Evolutionary conservation across 2,888 invertebrate genomes (phyloP), one percentile per base, ranked within the genome.

Genomic region (Epiperipatus broadwayi): DNA sequence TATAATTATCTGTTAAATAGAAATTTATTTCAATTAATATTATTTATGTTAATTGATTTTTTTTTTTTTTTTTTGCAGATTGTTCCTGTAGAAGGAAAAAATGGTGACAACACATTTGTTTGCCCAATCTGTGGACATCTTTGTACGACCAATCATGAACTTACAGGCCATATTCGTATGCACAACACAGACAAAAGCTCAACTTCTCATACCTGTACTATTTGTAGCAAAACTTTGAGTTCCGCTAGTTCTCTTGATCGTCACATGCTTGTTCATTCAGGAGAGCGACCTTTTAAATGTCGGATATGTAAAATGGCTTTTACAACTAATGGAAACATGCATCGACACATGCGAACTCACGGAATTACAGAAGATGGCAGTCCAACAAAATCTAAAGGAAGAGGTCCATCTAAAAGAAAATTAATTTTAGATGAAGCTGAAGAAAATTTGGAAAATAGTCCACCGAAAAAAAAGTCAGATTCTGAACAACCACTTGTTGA

Each of bases 241-340:
- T 79, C 78, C 4, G 73, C 75, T 49, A 76, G 75, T 45, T 78
- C 78, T 32, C 60, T 79, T 48, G 79, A 80, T 54, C 66, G 78
- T 20, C 80, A 81, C 60, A 73, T 77, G 50, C 60, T 79, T 40
- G 75, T 78, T 3, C 80, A 80, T 56, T 75, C 76, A 27, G 78
- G 77, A 12, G 78, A 79, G 52, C 66, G 78, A 7, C 78, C 79
- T 2, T 80, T 79, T 59, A 71, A 72, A 50, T 81, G 80, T 57
- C 71, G 71, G 51, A 67, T 72, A 49, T 81, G 80, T 58, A 71
- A 73, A 40, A 72, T 78, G 59, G 73, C 78, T 28, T 81, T 81
- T 59, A 78, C 78, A 22, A 79, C 79, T 10, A 80, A 79, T 56
- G 79, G 78, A 19, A 80, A 78, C 58, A 78, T 81, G 78, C 78